Conservation (phyloP, 2,113 vertebrate species). For the Pterophyllum scalare region DNA sequence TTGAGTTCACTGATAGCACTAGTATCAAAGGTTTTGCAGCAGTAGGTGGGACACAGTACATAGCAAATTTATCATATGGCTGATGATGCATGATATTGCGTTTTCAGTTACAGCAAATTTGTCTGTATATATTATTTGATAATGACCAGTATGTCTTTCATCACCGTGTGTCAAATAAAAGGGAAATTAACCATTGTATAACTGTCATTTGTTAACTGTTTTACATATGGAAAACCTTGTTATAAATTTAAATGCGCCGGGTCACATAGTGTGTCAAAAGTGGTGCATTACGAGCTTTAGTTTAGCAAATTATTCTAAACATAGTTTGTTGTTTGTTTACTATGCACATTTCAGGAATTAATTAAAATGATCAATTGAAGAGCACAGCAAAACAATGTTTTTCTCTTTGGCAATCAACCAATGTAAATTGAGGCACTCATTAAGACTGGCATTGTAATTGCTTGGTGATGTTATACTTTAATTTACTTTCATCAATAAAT, state of each 20-base stretch:
- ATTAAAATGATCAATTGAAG: slow-evolving; percentile 66
- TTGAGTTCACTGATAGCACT: slow-evolving; percentile 48
- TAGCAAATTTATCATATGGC: background rate
- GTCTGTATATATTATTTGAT: background rate
- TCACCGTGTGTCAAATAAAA: slow-evolving; percentile 9
- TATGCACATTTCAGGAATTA: slow-evolving; percentile 61
- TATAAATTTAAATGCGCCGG: slow-evolving; percentile 9
- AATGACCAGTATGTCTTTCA: background rate
- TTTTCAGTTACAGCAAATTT: background rate
- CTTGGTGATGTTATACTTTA: slow-evolving; percentile 68
- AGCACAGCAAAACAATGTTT: slow-evolving; percentile 59
- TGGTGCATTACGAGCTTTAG: slow-evolving; percentile 23
- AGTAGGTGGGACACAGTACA: slow-evolving; percentile 21
- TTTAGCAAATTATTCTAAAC: slow-evolving; percentile 49
- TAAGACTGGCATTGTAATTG: slow-evolving; percentile 72
- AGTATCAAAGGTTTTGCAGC: slow-evolving; percentile 41
- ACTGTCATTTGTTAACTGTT: slow-evolving; percentile 9
- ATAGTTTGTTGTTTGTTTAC: slow-evolving; percentile 67
- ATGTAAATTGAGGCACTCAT: slow-evolving; percentile 70
- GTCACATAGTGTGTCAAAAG: slow-evolving; percentile 8
- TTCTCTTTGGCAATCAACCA: slow-evolving; percentile 71
- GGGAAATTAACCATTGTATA: background rate
- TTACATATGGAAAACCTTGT: slow-evolving; percentile 27
- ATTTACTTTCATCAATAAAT: slow-evolving; percentile 76
- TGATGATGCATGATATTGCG: slow-evolving; percentile 16